Base-by-base conservation (phyloP, 92 coral and sea anemone species). In the Paragorgia papillata region DNA sequence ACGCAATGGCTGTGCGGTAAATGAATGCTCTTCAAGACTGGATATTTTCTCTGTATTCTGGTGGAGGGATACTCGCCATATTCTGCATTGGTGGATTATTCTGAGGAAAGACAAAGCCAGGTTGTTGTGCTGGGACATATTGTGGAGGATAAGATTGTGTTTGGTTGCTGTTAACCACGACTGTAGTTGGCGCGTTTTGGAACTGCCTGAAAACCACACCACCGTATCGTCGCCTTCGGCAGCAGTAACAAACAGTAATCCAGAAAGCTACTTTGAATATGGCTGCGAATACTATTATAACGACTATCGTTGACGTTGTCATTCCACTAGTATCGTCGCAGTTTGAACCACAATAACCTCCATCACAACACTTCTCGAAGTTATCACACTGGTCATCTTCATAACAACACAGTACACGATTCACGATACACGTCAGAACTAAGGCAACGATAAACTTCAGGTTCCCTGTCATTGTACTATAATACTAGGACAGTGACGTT, bases 11-110 rank as follows among this genome's bases (percentile, higher is more conserved):
- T n/a, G n/a, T n/a, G n/a, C n/a, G n/a, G n/a, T n/a, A n/a, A 46
- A 6, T 46, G n/a, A 15, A 2, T 46, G n/a, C 53, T 2, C 14
- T 28, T 60, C 39, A 60, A 60, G 39, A 60, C 39, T 60, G 18
- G 28, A 39, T 24, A 2, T 24, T 60, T 17, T 60, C 71, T 9
- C 51, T 64, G 71, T 64, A 64, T n/a, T 43, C 46, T 27, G 71
- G 71, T 2, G 71, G 71, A 0, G 71, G 71, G 21, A 19, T 39
- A 17, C 21, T 37, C 8, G 46, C 25, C 2, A 63, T 31, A 6
- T 21, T 64, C 8, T 7, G 26, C 9, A 1, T 28, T 6, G 27
- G 24, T 13, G 13, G 14, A 37, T 10, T 0, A 34, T 64, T 26
- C 21, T 34, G 71, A 33, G 53, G 71, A 24, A 12, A 35, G 48